Evolutionary conservation across 1,140 invertebrate genomes (phyloP).

Genomic region (Diabrotica undecimpunctata): DNA sequence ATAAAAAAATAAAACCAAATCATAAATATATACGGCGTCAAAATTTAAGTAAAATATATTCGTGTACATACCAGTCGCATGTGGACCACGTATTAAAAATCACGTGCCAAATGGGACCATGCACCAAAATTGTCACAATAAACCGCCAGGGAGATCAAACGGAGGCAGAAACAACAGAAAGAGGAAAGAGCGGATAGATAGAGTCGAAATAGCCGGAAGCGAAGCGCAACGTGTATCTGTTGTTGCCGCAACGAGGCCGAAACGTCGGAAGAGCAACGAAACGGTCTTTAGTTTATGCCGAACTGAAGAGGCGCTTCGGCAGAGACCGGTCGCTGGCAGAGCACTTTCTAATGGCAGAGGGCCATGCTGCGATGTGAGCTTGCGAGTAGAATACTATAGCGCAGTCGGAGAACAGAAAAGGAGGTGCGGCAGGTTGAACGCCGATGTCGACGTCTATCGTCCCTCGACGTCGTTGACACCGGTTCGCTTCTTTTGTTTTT

Average conservation of each 20-base stretch:
- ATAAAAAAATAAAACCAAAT: too few relatives aligned
- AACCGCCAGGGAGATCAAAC: neutral
- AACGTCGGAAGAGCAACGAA: neutral
- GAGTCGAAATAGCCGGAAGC: neutral
- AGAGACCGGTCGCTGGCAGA: neutral
- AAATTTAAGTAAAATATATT: too few relatives aligned
- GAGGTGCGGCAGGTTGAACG: slow-evolving; percentile 1
- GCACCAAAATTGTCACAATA: neutral
- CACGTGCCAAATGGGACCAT: too few relatives aligned
- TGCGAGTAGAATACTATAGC: neutral
- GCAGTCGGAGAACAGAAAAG: neutral
- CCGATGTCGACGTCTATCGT: neutral
- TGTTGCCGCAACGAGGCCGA: neutral
- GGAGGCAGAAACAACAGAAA: neutral
- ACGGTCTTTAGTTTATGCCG: neutral
- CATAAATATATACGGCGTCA: too few relatives aligned
- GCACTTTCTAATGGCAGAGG: neutral
- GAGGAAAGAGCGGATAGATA: neutral
- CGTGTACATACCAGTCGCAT: neutral
- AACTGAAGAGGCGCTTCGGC: neutral
- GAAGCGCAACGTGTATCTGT: neutral
- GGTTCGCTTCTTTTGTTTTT: neutral
- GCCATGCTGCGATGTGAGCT: neutral
- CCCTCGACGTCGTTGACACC: neutral
- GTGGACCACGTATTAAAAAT: too few relatives aligned